phyloP scores from a whole-genome alignment of 1,140 invertebrate species.

The Dermatophagoides farinae region DNA sequence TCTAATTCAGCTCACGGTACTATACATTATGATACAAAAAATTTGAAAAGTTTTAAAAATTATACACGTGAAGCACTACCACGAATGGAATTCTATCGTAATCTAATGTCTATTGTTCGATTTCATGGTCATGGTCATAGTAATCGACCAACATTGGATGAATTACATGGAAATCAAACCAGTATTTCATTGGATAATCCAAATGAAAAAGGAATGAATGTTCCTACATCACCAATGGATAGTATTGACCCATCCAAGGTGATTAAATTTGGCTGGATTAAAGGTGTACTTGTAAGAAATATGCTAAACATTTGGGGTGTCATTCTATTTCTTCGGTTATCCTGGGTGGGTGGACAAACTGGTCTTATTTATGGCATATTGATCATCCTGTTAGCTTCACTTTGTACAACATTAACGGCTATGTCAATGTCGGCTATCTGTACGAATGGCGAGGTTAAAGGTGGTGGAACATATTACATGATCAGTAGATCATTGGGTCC shows the following conservation, averaged over 20 bases:
- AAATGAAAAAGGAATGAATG: neutral
- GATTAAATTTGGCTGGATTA: conserved; percentile 33
- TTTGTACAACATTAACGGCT: conserved; percentile 81
- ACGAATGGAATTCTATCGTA: conserved; percentile 75
- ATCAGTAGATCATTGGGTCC: conserved; percentile 72
- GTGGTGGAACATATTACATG: conserved; percentile 91
- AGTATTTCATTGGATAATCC: conserved; percentile 12
- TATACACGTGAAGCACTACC: conserved; percentile 77
- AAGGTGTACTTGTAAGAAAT: conserved; percentile 32
- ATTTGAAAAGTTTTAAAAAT: conserved; percentile 58
- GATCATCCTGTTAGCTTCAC: conserved; percentile 55
- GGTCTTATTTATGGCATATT: conserved; percentile 28
- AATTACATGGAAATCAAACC: conserved; percentile 48
- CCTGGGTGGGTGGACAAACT: conserved; percentile 33
- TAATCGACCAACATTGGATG: conserved; percentile 69
- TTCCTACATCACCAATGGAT: neutral
- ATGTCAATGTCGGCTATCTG: conserved; percentile 90
- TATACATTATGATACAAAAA: conserved; percentile 43
- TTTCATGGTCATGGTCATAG: conserved; percentile 44
- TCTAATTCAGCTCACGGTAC: conserved; percentile 1
- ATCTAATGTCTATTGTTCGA: conserved; percentile 47
- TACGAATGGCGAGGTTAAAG: conserved; percentile 96
- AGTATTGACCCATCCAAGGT: neutral
- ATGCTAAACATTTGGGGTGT: conserved; percentile 39
- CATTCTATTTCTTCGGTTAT: conserved; percentile 37